Conservation (phyloP, 1,140 invertebrate species). For the Drosophila kikkawai region DNA sequence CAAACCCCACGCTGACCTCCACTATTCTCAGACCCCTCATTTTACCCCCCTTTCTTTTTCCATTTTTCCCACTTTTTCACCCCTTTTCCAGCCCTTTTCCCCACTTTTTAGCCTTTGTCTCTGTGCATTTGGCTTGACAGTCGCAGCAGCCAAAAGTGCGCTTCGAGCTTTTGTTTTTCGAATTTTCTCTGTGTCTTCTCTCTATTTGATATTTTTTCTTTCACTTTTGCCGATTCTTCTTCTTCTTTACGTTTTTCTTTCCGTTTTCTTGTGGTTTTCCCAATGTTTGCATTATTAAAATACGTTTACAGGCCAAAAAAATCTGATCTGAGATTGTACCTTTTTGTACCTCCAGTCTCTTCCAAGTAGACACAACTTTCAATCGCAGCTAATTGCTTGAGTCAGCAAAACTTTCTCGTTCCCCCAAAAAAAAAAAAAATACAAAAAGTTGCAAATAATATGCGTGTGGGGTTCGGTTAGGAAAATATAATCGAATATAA, state of each 20-base stretch:
- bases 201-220: conserved; percentile 17
- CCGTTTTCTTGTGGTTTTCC: conserved; percentile 23
- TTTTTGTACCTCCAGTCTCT: conserved; percentile 10
- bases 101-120: conserved; percentile 63
- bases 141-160: conserved; percentile 67
- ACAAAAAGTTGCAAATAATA: conserved; percentile 50
- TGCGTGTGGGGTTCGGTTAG: conserved; percentile 19
- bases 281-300: conserved; percentile 64
- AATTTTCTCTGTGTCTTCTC: conserved; percentile 12
- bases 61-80: conserved; percentile 9
- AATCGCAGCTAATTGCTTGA: conserved; percentile 80
- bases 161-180: conserved; percentile 71
- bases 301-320: conserved; percentile 35
- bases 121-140: conserved; percentile 76
- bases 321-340: conserved; percentile 21
- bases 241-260: background rate
- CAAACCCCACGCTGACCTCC: background rate
- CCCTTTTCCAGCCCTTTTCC: conserved; percentile 18
- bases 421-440: conserved; percentile 11
- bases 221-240: conserved; percentile 27
- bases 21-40: background rate
- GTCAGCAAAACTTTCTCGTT: conserved; percentile 59
- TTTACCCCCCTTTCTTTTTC: background rate
- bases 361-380: conserved; percentile 67
- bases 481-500: conserved; percentile 50